phyloP scores from a whole-genome alignment of 2,888 invertebrate species.

The Pristionchus maxplancki region DNA sequence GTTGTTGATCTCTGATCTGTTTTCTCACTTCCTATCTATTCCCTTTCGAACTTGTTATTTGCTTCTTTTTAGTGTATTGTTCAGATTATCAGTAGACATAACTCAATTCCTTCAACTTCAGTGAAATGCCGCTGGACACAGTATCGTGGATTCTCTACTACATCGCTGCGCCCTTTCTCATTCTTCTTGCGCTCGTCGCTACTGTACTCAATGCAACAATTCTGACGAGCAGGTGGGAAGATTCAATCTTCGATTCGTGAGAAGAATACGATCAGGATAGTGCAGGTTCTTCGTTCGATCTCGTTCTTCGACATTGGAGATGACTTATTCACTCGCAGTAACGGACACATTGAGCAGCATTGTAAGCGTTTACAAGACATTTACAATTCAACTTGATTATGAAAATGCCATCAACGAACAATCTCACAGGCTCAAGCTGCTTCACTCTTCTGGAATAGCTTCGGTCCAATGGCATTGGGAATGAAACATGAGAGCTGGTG shows the following conservation, averaged over 20 bases:
- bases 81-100: too few relatives aligned
- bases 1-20: too few relatives aligned
- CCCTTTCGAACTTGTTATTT: too few relatives aligned
- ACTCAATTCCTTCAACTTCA: background rate
- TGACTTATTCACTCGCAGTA: constrained; percentile 66
- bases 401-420: too few relatives aligned
- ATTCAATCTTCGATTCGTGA: background rate
- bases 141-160: background rate
- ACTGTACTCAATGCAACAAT: constrained; percentile 64
- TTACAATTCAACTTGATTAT: too few relatives aligned
- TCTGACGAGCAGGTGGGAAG: background rate
- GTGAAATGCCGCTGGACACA: background rate
- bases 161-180: background rate
- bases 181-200: constrained; percentile 54
- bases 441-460: constrained; percentile 81
- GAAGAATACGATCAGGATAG: background rate
- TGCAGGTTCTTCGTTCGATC: constrained; percentile 46
- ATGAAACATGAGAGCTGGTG: constrained; percentile 68
- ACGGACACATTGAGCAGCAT: constrained; percentile 67
- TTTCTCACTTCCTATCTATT: too few relatives aligned
- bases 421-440: constrained; percentile 79
- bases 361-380: constrained; percentile 53
- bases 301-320: constrained; percentile 61
- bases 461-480: constrained; percentile 62
- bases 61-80: too few relatives aligned